Evolutionary conservation across 2,888 invertebrate genomes (phyloP).

Genomic region (Pimpla rufipes): DNA sequence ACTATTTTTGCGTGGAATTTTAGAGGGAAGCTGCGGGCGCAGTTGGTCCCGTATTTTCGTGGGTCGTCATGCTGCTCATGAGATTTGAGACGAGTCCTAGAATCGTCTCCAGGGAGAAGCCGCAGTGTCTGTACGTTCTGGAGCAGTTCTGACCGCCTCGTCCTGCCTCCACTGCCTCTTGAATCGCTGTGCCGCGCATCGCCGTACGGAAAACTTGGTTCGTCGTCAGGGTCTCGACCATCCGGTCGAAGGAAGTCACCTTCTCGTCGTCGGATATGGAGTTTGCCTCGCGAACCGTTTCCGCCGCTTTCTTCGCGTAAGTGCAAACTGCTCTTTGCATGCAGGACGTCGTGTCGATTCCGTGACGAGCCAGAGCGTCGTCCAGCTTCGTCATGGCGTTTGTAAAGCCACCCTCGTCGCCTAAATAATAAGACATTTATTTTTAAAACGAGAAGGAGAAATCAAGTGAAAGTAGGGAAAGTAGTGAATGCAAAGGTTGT

Average conservation of each 20-base stretch:
- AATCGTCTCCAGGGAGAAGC: conserved; percentile 83
- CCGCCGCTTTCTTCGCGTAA: conserved; percentile 90
- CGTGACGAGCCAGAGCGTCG: conserved; percentile 86
- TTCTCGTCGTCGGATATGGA: conserved; percentile 72
- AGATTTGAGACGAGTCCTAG: conserved; percentile 80
- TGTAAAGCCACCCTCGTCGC: conserved; percentile 88
- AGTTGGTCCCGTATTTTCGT: conserved; percentile 62
- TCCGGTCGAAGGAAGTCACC: conserved; percentile 78
- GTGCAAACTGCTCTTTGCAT: conserved; percentile 89
- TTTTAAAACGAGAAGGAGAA: conserved; percentile 6
- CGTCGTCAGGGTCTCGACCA: conserved; percentile 80
- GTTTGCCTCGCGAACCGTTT: conserved; percentile 74
- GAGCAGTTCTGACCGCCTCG: conserved; percentile 84
- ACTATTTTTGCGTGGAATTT: conserved; percentile 19
- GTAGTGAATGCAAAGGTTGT: no score
- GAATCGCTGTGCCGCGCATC: conserved; percentile 87
- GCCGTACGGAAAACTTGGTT: conserved; percentile 81
- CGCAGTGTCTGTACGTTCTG: conserved; percentile 85
- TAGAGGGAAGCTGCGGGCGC: conserved; percentile 57
- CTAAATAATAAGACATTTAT: conserved; percentile 80
- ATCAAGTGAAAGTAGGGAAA: neutral
- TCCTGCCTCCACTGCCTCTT: conserved; percentile 86
- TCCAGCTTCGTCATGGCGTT: conserved; percentile 88
- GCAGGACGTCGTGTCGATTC: conserved; percentile 88
- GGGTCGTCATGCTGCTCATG: conserved; percentile 72